Base-by-base conservation (phyloP, 2,888 invertebrate genomes). In the Nudaria mundana region DNA sequence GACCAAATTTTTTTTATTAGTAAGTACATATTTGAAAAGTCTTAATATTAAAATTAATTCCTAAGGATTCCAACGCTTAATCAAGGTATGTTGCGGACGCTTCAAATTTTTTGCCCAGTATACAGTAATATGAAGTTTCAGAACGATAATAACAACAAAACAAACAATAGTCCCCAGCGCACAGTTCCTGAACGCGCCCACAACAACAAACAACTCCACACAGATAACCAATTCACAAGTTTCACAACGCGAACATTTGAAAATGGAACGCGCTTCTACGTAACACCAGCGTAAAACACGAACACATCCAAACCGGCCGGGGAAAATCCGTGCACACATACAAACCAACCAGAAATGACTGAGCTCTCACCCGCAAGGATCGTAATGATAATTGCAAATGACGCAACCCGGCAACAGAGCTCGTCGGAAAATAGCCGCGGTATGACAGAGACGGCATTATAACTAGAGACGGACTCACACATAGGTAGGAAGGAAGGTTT, bases 191-290 rank as follows among this genome's bases (percentile, higher is more conserved):
- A 69, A 71, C 78, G 75, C 78, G 63, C 73, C 66, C 70, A 71
- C 71, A 60, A 59, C 58, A 64, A 62, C 70, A 66, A 64, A 67
- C 71, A 70, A 55, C 64, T 52, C 48, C 76, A 82, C 82, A 83
- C 81, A 79, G 58, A 64, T 66, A 78, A 65, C 76, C 83, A 66
- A 87, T 86, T 86, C 85, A 85, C 83, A 82, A 81, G 66, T 80
- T 81, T 67, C 73, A 66, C 76, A 68, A 71, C 68, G 65, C 58
- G 63, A 63, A 56, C 70, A 66, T 66, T 71, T 53, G 71, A 76
- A 81, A 83, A 80, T 80, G 75, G 82, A 81, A 76, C 83, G 65
- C 71, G 60, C 47, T 48, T n/a, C 51, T 59, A 70, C 72, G 66
- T 67, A 71, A 75, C 73, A 78, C 82, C 64, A 48, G 62, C 64